These are phyloP conservation scores for Girardia tigrina DNA, from an alignment of 2,888 invertebrate genomes.

Conservation along the genomic window DNA sequence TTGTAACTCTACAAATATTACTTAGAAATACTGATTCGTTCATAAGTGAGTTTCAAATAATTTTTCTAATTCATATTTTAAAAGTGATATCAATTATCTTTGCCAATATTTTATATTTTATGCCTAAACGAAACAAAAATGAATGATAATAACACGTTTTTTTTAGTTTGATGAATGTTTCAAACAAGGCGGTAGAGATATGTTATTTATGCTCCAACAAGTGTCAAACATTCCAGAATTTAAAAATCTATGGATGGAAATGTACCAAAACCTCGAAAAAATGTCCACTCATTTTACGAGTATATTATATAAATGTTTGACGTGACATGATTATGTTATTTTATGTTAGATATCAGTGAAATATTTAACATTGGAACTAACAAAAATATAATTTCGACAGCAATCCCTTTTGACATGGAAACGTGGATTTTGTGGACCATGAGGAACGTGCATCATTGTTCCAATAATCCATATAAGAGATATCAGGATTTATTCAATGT, in stretches of 20 bases:
- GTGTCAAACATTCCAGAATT: slow-evolving; percentile 19
- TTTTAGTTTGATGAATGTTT: slow-evolving; percentile 3
- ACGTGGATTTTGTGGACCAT: slow-evolving; percentile 31
- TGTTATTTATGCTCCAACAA: neutral
- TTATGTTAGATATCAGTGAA: slow-evolving; percentile 3
- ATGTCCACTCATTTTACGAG: neutral
- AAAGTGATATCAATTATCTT: too few species aligned
- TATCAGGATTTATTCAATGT: slow-evolving; percentile 35
- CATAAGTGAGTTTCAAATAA: too few species aligned
- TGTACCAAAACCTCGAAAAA: neutral
- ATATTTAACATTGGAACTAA: neutral
- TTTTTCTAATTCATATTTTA: too few species aligned
- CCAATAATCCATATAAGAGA: slow-evolving; percentile 18
- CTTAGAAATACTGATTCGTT: too few species aligned
- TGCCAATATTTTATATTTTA: too few species aligned
- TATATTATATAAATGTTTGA: neutral
- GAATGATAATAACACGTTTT: too few species aligned
- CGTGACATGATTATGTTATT: neutral
- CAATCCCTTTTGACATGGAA: slow-evolving; percentile 31
- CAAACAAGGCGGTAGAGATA: slow-evolving; percentile 14
- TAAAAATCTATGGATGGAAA: neutral
- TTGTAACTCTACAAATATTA: too few species aligned
- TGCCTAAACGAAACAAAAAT: too few species aligned
- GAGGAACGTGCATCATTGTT: slow-evolving; percentile 31
- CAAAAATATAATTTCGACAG: neutral